Percentiles rank a stretch among this genome's conserved stretches.
Evolutionary conservation across 1,140 invertebrate species (phyloP).

Genomic region (Procambarus clarkii): DNA sequence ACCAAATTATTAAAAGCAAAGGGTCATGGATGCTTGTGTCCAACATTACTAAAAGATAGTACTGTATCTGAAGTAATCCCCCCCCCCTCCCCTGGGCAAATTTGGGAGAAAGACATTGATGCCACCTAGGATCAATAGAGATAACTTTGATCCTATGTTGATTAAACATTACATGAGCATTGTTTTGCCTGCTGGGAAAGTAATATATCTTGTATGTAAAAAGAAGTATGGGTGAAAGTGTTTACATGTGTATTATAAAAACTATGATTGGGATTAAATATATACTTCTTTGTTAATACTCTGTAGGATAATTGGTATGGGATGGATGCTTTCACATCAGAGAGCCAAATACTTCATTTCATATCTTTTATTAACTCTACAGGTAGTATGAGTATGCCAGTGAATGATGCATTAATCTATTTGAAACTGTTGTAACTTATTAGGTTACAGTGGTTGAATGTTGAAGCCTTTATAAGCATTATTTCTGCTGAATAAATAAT

Average conservation of each 20-base stretch:
- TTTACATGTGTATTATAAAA: slow-evolving; percentile 40
- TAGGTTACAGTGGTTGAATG: slow-evolving; percentile 48
- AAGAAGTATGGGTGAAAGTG: slow-evolving; percentile 10
- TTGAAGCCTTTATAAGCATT: slow-evolving; percentile 56
- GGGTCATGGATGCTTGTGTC: slow-evolving; percentile 20
- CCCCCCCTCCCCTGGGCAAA: too few relatives aligned
- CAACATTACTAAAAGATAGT: neutral
- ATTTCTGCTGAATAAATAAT: slow-evolving; percentile 65
- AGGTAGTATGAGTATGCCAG: slow-evolving; percentile 42
- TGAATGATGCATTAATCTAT: slow-evolving; percentile 36
- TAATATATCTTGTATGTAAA: neutral
- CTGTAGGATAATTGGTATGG: slow-evolving; percentile 50
- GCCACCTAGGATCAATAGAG: too few relatives aligned
- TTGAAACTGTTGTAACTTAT: slow-evolving; percentile 30
- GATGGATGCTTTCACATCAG: slow-evolving; percentile 9
- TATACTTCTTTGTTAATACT: slow-evolving; percentile 19
- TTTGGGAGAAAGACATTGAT: too few relatives aligned
- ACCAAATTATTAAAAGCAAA: slow-evolving; percentile 21
- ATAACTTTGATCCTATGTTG: too few relatives aligned
- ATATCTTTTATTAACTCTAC: slow-evolving; percentile 15
- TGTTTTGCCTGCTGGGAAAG: too few relatives aligned
- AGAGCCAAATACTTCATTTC: slow-evolving; percentile 16
- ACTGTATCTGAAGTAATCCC: too few relatives aligned
- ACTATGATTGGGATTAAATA: slow-evolving; percentile 23
- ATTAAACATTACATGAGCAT: too few relatives aligned